Evolutionary conservation across 1,140 invertebrate genomes (phyloP).

Genomic region (Zaprionus lachaisei): DNA sequence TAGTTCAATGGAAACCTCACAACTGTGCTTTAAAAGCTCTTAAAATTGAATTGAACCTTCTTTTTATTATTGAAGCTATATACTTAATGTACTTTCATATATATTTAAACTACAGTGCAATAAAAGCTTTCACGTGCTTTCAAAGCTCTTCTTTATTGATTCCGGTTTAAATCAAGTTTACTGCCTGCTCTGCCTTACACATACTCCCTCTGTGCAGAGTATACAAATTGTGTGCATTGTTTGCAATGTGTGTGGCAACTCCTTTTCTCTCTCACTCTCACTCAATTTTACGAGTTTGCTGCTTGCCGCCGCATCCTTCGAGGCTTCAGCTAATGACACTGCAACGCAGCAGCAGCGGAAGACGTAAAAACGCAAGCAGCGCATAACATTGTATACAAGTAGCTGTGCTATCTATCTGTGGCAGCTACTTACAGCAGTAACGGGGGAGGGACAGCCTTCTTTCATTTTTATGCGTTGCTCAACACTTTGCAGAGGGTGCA

Average conservation of each 20-base stretch:
- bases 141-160: too few species aligned
- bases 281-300: conserved; percentile 14
- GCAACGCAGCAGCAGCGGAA: conserved; percentile 23
- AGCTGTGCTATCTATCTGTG: conserved; percentile 5
- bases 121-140: too few species aligned
- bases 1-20: too few species aligned
- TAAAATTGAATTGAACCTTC: too few species aligned
- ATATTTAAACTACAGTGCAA: neutral
- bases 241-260: conserved; percentile 16
- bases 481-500: conserved; percentile 13
- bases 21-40: neutral
- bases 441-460: neutral
- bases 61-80: too few species aligned
- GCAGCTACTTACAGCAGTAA: neutral
- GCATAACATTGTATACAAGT: conserved; percentile 39
- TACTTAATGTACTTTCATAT: neutral
- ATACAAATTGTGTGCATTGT: conserved; percentile 14
- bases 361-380: conserved; percentile 37
- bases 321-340: conserved; percentile 68
- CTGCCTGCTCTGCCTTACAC: too few species aligned
- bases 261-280: neutral
- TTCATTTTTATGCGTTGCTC: neutral
- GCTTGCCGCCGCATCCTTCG: conserved; percentile 15
- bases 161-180: too few species aligned
- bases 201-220: neutral